Conservation (phyloP, 2,113 vertebrate genomes). For the Cynoglossus semilaevis region DNA sequence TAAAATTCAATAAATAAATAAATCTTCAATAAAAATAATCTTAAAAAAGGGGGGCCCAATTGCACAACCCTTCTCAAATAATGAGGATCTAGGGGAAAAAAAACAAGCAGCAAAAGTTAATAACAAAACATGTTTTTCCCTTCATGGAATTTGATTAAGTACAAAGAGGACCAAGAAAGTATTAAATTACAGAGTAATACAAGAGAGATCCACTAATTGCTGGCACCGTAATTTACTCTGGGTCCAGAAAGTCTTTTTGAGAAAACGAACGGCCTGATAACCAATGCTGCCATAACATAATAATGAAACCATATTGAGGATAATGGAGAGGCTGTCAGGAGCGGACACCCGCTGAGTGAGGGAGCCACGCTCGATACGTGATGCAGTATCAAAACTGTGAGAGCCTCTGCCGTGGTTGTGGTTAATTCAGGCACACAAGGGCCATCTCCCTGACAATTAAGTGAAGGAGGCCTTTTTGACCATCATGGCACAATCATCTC, state of each 20-base stretch:
- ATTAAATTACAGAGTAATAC: slow-evolving; percentile 21
- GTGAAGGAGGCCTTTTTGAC: slow-evolving; percentile 32
- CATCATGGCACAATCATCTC: slow-evolving; percentile 35
- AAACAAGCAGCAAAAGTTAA: too few species aligned
- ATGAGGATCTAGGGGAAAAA: too few species aligned
- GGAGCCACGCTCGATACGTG: slow-evolving; percentile 32
- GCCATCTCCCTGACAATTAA: slow-evolving; percentile 32
- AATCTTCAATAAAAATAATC: too few species aligned
- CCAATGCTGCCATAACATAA: slow-evolving; percentile 49
- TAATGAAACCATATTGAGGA: slow-evolving; percentile 36
- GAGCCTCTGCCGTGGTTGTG: slow-evolving; percentile 12
- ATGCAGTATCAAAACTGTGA: slow-evolving; percentile 45
- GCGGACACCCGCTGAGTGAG: slow-evolving; percentile 40
- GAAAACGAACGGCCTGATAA: slow-evolving; percentile 56
- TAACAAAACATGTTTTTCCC: too few species aligned
- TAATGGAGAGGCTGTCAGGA: slow-evolving; percentile 33
- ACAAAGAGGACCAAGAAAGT: neutral
- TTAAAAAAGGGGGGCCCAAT: too few species aligned
- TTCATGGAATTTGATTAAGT: too few species aligned
- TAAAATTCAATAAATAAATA: too few species aligned
- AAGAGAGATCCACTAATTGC: slow-evolving; percentile 37
- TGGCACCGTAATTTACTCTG: slow-evolving; percentile 48
- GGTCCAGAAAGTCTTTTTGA: slow-evolving; percentile 29
- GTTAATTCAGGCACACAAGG: slow-evolving; percentile 20
- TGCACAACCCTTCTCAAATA: too few species aligned